Evolutionary conservation across 2,797 vertebrate species (phyloP).

Genomic region (Sebastes taczanowskii): DNA sequence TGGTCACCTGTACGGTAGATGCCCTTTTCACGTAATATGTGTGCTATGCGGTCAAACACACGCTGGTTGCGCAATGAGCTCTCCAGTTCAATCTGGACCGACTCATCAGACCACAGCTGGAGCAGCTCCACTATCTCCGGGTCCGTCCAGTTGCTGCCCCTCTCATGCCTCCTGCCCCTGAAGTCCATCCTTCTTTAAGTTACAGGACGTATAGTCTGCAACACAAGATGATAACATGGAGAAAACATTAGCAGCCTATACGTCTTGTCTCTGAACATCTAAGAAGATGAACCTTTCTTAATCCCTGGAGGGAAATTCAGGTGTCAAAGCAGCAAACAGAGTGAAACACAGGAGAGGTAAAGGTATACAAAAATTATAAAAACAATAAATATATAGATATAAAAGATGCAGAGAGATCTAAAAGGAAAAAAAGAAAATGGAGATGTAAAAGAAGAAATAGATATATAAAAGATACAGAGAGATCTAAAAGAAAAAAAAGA

Average conservation of each 20-base stretch:
- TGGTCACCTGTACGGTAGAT: slow-evolving; percentile 89
- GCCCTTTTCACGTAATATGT: slow-evolving; percentile 87
- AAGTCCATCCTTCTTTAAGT: slow-evolving; percentile 85
- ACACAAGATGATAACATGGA: background rate
- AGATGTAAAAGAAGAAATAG: no score
- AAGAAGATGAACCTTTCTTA: no score
- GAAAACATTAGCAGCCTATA: background rate
- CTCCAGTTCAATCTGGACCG: slow-evolving; percentile 89
- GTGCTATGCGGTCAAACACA: slow-evolving; percentile 91
- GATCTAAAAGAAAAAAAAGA: no score
- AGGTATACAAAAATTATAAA: no score
- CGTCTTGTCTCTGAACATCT: background rate
- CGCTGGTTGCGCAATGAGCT: slow-evolving; percentile 92
- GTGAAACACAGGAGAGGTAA: no score
- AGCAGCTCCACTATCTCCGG: slow-evolving; percentile 91
- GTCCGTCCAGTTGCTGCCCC: slow-evolving; percentile 93
- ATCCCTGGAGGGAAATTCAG: no score
- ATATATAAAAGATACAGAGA: no score
- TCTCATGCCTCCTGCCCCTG: slow-evolving; percentile 88
- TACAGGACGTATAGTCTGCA: slow-evolving; percentile 15
- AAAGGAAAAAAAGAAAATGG: no score
- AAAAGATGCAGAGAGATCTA: no score
- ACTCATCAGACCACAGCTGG: slow-evolving; percentile 90
- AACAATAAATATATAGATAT: no score
- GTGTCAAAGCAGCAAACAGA: no score